These are phyloP conservation scores for Cephus cinctus DNA, from an alignment of 1,140 invertebrate genomes.

Conservation along the genomic window DNA sequence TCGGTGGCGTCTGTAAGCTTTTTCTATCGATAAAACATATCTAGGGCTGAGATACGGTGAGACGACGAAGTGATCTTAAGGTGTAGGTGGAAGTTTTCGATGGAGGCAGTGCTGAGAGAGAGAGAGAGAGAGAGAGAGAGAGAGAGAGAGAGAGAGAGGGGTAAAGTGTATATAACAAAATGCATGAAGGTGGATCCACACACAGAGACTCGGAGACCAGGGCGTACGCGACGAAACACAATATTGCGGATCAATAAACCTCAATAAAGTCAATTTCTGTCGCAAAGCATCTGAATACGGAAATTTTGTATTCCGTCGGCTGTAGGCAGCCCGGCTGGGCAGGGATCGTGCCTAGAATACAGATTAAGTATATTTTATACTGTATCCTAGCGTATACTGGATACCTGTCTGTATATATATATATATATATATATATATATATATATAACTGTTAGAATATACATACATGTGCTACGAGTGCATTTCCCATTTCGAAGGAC, in stretches of 20 bases:
- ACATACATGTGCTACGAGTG: no score
- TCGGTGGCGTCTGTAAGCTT: no score
- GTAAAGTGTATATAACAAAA: no score
- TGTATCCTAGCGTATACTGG: no score
- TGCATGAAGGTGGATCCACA: background rate
- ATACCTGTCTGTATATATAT: no score
- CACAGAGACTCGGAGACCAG: background rate
- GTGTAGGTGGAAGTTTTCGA: background rate
- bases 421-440: no score
- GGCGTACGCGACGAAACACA: conserved; percentile 37
- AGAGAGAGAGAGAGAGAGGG: no score
- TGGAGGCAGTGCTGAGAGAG: background rate
- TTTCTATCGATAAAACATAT: no score
- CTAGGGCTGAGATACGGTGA: background rate
- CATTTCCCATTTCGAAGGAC: no score
- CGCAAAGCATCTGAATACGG: conserved; percentile 54
- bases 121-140: no score
- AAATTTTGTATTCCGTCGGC: conserved; percentile 54
- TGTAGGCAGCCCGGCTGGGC: conserved; percentile 40
- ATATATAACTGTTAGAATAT: no score
- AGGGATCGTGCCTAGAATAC: conserved; percentile 49
- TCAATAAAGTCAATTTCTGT: conserved; percentile 59
- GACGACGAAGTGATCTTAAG: background rate
- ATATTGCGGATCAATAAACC: conserved; percentile 58
- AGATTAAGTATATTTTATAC: conserved; percentile 50